Evolutionary conservation across 2,113 vertebrate genomes (phyloP).

Genomic region (Brienomyrus longianalis): DNA sequence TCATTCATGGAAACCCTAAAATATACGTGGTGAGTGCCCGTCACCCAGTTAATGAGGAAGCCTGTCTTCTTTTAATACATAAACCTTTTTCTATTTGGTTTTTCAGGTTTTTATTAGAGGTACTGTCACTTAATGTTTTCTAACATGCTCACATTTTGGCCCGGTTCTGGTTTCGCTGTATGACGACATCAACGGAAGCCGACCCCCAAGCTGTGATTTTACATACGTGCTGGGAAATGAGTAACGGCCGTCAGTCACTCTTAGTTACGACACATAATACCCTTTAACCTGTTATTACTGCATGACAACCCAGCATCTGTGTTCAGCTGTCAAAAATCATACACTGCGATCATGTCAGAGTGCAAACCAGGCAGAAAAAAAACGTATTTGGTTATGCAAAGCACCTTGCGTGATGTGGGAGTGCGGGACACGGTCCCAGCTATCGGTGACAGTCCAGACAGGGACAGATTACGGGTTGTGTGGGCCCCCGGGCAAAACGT

Average conservation of each 20-base stretch:
- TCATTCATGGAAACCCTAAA: constrained; percentile 65
- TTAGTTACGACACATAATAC: neutral
- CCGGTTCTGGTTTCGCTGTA: neutral
- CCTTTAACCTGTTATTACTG: neutral
- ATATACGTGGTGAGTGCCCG: constrained; percentile 22
- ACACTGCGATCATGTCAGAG: neutral
- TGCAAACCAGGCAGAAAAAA: neutral
- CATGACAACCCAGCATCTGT: constrained; percentile 1
- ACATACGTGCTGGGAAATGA: neutral
- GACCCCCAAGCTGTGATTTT: neutral
- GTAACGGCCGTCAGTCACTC: neutral
- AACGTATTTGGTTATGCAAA: neutral
- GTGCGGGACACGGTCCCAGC: neutral
- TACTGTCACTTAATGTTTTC: neutral
- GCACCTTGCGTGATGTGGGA: neutral
- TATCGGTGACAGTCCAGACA: neutral
- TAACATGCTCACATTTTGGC: neutral
- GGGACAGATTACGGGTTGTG: too few species aligned
- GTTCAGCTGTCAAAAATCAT: constrained; percentile 8
- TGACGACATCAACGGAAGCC: neutral
- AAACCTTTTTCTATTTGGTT: neutral
- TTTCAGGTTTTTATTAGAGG: neutral
- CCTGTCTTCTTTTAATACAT: neutral
- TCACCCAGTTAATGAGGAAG: neutral
- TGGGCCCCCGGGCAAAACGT: too few species aligned